These are phyloP conservation scores for Lepisosteus oculatus DNA, from an alignment of 2,113 vertebrate species.

Conservation along the genomic window DNA sequence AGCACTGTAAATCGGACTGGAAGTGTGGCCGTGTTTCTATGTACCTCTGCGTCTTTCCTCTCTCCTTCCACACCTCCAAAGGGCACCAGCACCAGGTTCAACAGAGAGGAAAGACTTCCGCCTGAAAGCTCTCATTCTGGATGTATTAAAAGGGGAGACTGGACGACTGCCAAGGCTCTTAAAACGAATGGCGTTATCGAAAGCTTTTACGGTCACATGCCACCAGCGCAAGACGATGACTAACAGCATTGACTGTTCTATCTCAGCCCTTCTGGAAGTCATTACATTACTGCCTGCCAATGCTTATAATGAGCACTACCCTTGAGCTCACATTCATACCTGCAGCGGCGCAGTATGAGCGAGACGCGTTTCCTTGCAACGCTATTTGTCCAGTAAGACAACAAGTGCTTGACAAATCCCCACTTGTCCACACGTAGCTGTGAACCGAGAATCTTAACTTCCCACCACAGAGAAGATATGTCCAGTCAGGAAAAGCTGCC, in stretches of 20 bases:
- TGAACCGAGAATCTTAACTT: neutral
- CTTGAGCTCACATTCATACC: slow-evolving; percentile 61
- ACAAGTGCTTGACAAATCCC: neutral
- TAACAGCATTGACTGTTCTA: slow-evolving; percentile 67
- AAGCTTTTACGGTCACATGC: slow-evolving; percentile 63
- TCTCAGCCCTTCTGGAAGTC: slow-evolving; percentile 43
- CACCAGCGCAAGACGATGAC: slow-evolving; percentile 43
- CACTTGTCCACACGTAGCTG: neutral
- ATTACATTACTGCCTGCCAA: slow-evolving; percentile 68
- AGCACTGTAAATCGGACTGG: no score
- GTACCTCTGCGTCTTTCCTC: no score
- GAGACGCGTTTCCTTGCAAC: no score
- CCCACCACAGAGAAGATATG: neutral
- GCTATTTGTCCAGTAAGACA: no score
- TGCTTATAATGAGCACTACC: slow-evolving; percentile 47
- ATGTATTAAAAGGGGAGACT: slow-evolving; percentile 20
- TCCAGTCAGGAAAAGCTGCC: no score
- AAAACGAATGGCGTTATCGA: slow-evolving; percentile 50
- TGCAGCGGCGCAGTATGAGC: neutral
- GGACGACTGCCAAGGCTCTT: slow-evolving; percentile 57
- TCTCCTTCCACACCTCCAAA: no score
- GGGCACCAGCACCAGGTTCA: no score
- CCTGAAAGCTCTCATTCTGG: no score
- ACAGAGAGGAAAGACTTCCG: no score
- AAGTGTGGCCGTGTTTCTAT: no score